Percentiles rank a stretch among this genome's conserved stretches.
These are phyloP conservation scores for Mythimna pallens DNA, from an alignment of 2,888 invertebrate species.

Conservation along the genomic window DNA sequence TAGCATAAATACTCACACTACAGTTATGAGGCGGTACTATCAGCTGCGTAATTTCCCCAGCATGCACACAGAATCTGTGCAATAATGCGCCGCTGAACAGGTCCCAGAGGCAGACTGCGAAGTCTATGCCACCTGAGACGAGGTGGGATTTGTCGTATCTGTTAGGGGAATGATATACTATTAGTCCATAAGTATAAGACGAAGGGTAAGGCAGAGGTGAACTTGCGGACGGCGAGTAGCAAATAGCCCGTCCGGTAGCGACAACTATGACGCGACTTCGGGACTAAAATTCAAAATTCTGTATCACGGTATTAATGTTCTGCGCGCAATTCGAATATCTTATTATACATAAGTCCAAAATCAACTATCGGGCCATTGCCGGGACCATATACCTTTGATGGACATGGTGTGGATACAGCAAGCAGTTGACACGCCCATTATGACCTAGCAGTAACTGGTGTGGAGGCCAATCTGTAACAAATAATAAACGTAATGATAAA, in stretches of 20 bases:
- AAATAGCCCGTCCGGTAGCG: no score
- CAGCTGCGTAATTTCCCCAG: conserved; percentile 98
- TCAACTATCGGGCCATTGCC: no score
- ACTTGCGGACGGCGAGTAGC: no score
- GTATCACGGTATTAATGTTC: no score
- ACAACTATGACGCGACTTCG: no score
- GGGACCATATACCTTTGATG: conserved; percentile 94
- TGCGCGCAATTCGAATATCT: no score
- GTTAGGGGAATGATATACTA: conserved; percentile 10
- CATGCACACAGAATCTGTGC: conserved; percentile 99
- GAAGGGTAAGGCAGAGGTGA: no score
- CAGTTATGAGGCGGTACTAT: conserved; percentile 98
- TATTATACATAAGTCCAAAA: not conserved
- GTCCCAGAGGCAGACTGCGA: conserved; percentile 99
- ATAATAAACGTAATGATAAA: no score
- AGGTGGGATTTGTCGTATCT: conserved; percentile 96
- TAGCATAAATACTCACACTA: conserved; percentile 91
- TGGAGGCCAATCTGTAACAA: conserved; percentile 94
- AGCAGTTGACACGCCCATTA: conserved; percentile 97
- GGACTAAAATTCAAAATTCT: no score
- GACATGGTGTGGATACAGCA: conserved; percentile 98
- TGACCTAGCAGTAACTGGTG: conserved; percentile 97
- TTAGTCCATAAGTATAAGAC: not conserved
- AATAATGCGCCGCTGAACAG: conserved; percentile 96
- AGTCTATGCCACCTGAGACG: conserved; percentile 99